Base-by-base conservation (phyloP, 2,113 vertebrate genomes). In the Aix galericulata region DNA sequence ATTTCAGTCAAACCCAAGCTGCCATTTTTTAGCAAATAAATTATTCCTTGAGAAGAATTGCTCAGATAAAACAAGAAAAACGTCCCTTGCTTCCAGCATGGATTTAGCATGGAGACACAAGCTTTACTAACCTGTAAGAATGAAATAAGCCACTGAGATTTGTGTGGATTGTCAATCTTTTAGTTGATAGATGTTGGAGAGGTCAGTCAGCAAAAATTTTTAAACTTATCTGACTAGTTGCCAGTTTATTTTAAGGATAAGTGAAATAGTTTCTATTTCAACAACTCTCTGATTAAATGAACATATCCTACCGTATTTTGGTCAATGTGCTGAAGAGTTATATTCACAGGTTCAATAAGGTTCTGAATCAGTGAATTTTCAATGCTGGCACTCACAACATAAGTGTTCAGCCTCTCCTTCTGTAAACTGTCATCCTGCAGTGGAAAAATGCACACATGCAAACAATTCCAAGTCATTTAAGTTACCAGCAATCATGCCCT, bases 381-480 rank as follows among this genome's bases (percentile, higher is more conserved):
- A 92, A 99, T 74, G 76, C 98, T 98, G 96, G 99, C 98, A 86
- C 99, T 99, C 71, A 99, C 97, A 52, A 99, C 94, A 0, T 98
- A 98, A 5, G 98, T 98, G 84, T 98, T 98, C 91, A 99, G 78
- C 13, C 13, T 93, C 95, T 92, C 77, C 48, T 42, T 78, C 3
- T 1, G 87, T 31, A 93, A 63, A 22, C 74, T 52, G 13, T 78
- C 55, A 32, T 98, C 98, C 98, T 99, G 88, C 71, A 93, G 80
- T 58, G 69, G 17, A 94, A 94, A 96, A 91, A 94, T 4, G 92
- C 4, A 82, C 3, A 8, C 14, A 52, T 21, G 26, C 6, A 48
- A 78, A 86, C 64, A 16, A 78, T 38, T 68, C 91, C 44, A 78
- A 56, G 23, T 75, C 21, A 36, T 85, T 72, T 32, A 42, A 53